Evolutionary conservation across 2,797 vertebrate genomes (phyloP).

Genomic region (Peromyscus attwateri): DNA sequence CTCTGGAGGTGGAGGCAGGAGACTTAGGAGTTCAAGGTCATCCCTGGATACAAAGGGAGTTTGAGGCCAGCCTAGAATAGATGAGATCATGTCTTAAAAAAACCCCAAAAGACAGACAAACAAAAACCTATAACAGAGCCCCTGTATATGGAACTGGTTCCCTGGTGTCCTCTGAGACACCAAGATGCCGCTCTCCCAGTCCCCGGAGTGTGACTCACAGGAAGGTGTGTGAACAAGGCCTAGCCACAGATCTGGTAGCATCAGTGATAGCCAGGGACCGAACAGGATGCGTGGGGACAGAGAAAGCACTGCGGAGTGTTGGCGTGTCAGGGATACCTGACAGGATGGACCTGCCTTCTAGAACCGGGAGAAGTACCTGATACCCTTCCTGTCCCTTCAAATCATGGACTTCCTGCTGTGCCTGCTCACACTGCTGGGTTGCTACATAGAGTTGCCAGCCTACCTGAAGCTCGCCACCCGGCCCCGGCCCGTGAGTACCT

Average conservation of each 20-base stretch:
- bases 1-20: background rate
- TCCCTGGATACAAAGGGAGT: background rate
- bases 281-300: accelerated
- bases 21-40: background rate
- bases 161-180: background rate
- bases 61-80: background rate
- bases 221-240: background rate
- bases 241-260: background rate
- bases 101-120: background rate
- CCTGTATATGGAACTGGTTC: background rate
- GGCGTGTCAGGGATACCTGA: background rate
- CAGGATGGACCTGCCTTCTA: constrained; percentile 46
- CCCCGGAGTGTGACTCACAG: background rate
- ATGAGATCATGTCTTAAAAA: background rate
- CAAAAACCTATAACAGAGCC: background rate
- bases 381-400: constrained; percentile 90
- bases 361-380: constrained; percentile 88
- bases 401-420: constrained; percentile 88
- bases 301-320: accelerated
- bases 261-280: background rate
- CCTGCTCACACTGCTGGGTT: constrained; percentile 88
- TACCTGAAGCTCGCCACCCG: constrained; percentile 81
- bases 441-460: constrained; percentile 86
- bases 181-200: background rate
- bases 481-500: constrained; percentile 78